These are phyloP conservation scores for Oegoconia quadripuncta DNA, from an alignment of 2,888 invertebrate genomes.

Conservation along the genomic window DNA sequence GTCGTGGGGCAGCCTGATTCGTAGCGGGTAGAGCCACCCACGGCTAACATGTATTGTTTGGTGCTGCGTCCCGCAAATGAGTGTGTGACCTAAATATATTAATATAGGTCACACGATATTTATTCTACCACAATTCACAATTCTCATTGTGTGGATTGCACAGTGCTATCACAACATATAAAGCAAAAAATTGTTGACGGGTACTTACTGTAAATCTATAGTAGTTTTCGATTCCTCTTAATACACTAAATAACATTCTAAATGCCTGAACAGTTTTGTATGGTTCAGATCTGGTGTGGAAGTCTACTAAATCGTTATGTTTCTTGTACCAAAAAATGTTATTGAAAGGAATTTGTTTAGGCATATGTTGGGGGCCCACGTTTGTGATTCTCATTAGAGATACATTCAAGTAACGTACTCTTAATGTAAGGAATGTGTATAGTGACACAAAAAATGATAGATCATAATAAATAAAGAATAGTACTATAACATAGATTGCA, in stretches of 20 bases:
- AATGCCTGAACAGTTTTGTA: slow-evolving; percentile 36
- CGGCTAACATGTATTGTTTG: too few relatives aligned
- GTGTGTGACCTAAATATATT: too few relatives aligned
- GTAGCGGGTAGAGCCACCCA: too few relatives aligned
- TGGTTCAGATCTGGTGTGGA: slow-evolving; percentile 30
- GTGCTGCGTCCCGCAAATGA: too few relatives aligned
- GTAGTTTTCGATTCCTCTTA: slow-evolving; percentile 30
- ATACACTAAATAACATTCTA: slow-evolving; percentile 37
- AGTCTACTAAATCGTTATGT: slow-evolving; percentile 39
- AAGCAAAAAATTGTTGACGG: neutral
- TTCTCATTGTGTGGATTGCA: too few relatives aligned
- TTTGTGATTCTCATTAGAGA: slow-evolving; percentile 45
- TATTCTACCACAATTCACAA: too few relatives aligned
- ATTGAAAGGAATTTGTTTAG: slow-evolving; percentile 40
- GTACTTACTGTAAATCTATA: slow-evolving; percentile 29
- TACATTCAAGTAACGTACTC: slow-evolving; percentile 51
- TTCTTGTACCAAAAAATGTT: slow-evolving; percentile 42
- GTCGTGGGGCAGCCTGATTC: too few relatives aligned
- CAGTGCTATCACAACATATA: too few relatives aligned
- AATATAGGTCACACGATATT: too few relatives aligned
- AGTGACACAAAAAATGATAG: slow-evolving; percentile 31
- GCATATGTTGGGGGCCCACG: slow-evolving; percentile 41
- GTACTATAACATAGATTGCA: slow-evolving; percentile 30
- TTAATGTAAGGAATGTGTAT: slow-evolving; percentile 32
- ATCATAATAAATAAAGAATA: slow-evolving; percentile 41